phyloP scores from a whole-genome alignment of 2,888 invertebrate genomes.

The Drosophila austrosaltans region DNA sequence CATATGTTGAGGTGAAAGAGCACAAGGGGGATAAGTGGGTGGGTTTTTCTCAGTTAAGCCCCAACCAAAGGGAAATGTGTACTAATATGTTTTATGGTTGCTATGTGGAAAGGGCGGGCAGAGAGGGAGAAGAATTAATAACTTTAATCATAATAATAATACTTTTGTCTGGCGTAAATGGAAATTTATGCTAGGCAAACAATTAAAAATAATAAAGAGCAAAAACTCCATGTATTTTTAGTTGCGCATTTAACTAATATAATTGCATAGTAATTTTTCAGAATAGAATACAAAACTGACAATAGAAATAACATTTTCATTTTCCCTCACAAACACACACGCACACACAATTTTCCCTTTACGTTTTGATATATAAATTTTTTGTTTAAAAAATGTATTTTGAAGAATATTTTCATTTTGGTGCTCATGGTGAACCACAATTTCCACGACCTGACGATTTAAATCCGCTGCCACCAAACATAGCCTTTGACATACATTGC shows the following conservation, averaged over 20 bases:
- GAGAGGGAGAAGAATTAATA: constrained; percentile 22
- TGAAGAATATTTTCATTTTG: background rate
- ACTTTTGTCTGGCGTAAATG: constrained; percentile 6
- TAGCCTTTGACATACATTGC: constrained; percentile 22
- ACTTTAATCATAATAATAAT: constrained; percentile 70
- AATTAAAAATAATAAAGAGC: constrained; percentile 5
- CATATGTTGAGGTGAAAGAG: constrained; percentile 28
- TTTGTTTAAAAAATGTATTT: background rate
- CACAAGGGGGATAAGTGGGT: constrained; percentile 3
- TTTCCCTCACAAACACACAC: background rate
- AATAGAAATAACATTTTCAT: background rate
- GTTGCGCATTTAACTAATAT: background rate
- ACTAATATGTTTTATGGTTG: constrained; percentile 61
- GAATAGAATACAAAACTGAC: background rate
- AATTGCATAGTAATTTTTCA: background rate
- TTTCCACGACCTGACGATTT: background rate
- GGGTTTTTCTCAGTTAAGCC: background rate
- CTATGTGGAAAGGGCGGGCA: constrained; percentile 14
- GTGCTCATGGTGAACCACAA: background rate
- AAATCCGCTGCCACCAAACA: background rate
- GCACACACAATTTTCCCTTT: background rate
- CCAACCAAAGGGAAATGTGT: constrained; percentile 38
- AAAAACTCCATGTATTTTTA: background rate
- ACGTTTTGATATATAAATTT: background rate
- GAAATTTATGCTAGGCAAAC: constrained; percentile 9